These are phyloP conservation scores for Centropristis striata DNA, from an alignment of 2,113 vertebrate species.

Conservation along the genomic window DNA sequence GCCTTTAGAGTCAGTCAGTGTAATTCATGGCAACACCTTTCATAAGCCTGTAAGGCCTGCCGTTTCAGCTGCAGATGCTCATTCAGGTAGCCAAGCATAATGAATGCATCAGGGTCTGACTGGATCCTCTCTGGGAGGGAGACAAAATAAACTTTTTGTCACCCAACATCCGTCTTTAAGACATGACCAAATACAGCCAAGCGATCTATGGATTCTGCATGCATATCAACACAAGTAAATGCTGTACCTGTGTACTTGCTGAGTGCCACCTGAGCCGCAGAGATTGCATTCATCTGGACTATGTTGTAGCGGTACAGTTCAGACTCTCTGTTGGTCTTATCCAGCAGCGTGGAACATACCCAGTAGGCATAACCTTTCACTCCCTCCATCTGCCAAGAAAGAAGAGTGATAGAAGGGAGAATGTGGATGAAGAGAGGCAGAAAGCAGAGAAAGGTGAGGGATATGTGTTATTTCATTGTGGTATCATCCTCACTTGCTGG, in stretches of 20 bases:
- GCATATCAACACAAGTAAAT: background rate
- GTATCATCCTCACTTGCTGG: background rate
- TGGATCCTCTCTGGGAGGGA: slow-evolving; percentile 91
- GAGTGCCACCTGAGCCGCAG: slow-evolving; percentile 92
- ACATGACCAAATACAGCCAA: background rate
- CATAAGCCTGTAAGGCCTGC: slow-evolving; percentile 91
- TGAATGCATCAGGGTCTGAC: slow-evolving; percentile 90
- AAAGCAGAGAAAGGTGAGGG: background rate
- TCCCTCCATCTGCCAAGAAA: slow-evolving; percentile 89
- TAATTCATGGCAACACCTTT: slow-evolving; percentile 83
- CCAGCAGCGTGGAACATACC: slow-evolving; percentile 95
- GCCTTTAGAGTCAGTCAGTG: background rate
- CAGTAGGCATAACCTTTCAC: slow-evolving; percentile 96
- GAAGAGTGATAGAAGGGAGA: background rate
- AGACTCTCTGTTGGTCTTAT: slow-evolving; percentile 93
- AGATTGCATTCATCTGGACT: slow-evolving; percentile 95
- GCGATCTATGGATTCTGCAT: background rate
- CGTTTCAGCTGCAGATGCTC: slow-evolving; percentile 91
- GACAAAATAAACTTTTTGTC: slow-evolving; percentile 1
- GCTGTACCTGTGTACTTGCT: slow-evolving; percentile 92
- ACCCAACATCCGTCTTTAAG: background rate
- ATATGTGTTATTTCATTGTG: background rate
- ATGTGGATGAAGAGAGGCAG: slow-evolving; percentile 43
- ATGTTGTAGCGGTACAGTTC: slow-evolving; percentile 95
- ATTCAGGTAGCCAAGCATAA: slow-evolving; percentile 97